A percentile compares a stretch with the other conserved stretches of the same genome.
phyloP scores from a whole-genome alignment of 2,888 invertebrate genomes.

The Lottia gigantea region DNA sequence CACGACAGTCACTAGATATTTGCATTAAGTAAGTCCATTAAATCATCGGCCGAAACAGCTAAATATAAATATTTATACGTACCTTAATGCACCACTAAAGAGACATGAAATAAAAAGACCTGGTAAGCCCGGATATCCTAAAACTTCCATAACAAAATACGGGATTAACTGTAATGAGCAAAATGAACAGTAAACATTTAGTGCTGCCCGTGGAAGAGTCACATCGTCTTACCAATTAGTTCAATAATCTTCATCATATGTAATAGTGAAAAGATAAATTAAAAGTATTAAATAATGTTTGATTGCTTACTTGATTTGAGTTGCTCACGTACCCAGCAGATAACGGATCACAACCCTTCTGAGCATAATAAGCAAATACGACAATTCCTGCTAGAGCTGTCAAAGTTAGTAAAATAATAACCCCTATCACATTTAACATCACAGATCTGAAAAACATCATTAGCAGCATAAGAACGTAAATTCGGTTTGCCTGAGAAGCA shows the following conservation, averaged over 20 bases:
- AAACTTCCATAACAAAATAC: constrained; percentile 47
- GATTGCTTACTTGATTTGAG: constrained; percentile 38
- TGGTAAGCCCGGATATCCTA: constrained; percentile 48
- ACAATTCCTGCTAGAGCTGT: constrained; percentile 47
- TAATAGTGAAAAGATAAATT: too few species aligned
- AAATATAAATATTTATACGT: not conserved
- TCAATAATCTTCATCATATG: too few species aligned
- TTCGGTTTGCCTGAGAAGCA: too few species aligned
- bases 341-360: constrained; percentile 47
- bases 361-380: constrained; percentile 49
- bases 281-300: not conserved
- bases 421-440: constrained; percentile 45
- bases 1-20: too few species aligned
- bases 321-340: constrained; percentile 38
- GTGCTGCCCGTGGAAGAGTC: too few species aligned
- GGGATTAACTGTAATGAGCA: constrained; percentile 38
- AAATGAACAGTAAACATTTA: not conserved
- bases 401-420: constrained; percentile 37
- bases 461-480: not conserved
- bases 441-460: constrained; percentile 38
- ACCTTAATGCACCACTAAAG: constrained; percentile 53
- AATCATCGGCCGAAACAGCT: too few species aligned
- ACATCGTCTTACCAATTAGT: too few species aligned
- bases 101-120: constrained; percentile 51
- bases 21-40: too few species aligned